Conservation (phyloP, 2,797 vertebrate genomes). For the Chaunax sp. region DNA sequence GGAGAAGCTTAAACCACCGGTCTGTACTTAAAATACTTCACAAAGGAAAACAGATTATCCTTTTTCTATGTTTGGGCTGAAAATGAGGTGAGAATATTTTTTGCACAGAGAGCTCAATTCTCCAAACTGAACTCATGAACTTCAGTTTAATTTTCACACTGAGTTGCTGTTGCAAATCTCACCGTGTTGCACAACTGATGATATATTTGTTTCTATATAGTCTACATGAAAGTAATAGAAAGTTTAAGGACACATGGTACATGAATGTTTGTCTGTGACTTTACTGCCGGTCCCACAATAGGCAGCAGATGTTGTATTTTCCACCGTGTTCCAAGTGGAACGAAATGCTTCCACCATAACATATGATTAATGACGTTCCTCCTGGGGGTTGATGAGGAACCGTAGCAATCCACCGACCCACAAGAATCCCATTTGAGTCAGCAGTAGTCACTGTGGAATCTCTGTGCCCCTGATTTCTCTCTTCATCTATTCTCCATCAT, state of each 20-base stretch:
- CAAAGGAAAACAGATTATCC: background rate
- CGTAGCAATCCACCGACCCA: constrained; percentile 43
- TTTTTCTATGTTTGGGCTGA: constrained; percentile 6
- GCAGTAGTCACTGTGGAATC: constrained; percentile 37
- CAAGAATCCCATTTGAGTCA: constrained; percentile 52
- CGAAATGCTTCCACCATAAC: constrained; percentile 64
- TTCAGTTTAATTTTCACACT: constrained; percentile 5
- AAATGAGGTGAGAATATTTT: background rate
- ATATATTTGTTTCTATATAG: background rate
- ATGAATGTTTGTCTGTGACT: constrained; percentile 27
- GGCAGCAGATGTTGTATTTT: constrained; percentile 41
- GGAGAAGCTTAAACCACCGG: constrained; percentile 13
- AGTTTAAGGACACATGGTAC: no score
- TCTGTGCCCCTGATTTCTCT: constrained; percentile 36
- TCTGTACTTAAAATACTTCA: constrained; percentile 1
- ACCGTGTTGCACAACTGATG: background rate
- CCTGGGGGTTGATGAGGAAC: no score
- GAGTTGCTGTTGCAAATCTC: background rate
- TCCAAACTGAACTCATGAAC: constrained; percentile 8
- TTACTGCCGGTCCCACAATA: constrained; percentile 33
- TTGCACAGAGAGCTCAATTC: background rate
- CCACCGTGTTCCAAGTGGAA: constrained; percentile 49
- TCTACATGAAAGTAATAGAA: no score
- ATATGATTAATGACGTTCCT: constrained; percentile 75
- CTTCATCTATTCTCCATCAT: constrained; percentile 33